These are phyloP conservation scores for Cryptocephalus moraei DNA, from an alignment of 2,888 invertebrate species.

Conservation along the genomic window DNA sequence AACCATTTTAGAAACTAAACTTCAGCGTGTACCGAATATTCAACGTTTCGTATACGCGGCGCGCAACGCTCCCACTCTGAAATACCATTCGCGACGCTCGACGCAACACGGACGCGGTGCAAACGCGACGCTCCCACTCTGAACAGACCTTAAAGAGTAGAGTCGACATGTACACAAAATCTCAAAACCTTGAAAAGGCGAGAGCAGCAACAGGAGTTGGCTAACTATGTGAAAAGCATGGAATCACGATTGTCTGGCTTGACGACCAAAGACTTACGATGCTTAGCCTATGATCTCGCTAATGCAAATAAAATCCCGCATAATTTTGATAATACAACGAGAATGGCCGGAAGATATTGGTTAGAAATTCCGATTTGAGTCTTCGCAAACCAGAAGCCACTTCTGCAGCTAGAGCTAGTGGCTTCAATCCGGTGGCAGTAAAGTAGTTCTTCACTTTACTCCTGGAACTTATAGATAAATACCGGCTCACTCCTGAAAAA, in stretches of 20 bases:
- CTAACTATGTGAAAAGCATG: constrained; percentile 6
- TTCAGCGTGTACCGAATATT: no score
- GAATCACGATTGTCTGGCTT: constrained; percentile 7
- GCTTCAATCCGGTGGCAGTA: constrained; percentile 6
- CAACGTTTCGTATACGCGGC: no score
- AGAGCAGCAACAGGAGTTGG: constrained; percentile 5
- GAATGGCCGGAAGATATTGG: constrained; percentile 12
- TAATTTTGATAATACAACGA: constrained; percentile 1
- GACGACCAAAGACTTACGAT: constrained; percentile 6
- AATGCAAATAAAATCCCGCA: constrained; percentile 6
- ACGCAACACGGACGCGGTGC: no score
- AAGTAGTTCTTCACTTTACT: constrained; percentile 4
- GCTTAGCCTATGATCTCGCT: constrained; percentile 6
- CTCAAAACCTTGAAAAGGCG: no score
- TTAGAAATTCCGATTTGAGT: constrained; percentile 3
- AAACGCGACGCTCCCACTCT: no score
- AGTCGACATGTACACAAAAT: no score
- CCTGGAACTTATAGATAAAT: constrained; percentile 3
- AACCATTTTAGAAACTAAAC: no score
- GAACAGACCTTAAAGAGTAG: no score
- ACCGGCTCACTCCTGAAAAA: constrained; percentile 1
- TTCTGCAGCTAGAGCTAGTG: constrained; percentile 6
- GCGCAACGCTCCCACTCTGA: no score
- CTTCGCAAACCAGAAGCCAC: constrained; percentile 7
- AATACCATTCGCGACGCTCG: no score